A percentile compares a stretch with the other conserved stretches of the same genome.
Evolutionary conservation across 2,888 invertebrate genomes (phyloP).

Genomic region (Oscheius sp.): DNA sequence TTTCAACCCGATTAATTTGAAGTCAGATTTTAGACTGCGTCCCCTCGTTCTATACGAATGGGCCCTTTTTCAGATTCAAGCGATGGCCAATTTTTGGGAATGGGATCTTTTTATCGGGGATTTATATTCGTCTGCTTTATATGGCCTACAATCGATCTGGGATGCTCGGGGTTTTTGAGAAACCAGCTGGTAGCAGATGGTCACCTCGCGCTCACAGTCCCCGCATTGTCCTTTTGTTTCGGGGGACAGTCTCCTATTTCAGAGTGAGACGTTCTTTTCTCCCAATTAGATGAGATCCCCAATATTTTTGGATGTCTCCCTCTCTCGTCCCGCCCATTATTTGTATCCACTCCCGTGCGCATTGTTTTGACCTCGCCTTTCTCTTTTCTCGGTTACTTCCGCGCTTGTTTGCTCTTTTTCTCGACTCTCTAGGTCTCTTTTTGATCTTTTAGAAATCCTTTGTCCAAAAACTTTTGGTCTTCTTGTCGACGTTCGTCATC

Average conservation of each 20-base stretch:
- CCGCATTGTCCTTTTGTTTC: no score
- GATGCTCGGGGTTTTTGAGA: neutral
- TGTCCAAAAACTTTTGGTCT: no score
- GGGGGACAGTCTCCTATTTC: no score
- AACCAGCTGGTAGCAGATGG: neutral
- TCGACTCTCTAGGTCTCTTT: neutral
- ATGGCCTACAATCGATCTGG: neutral
- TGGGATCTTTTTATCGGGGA: no score
- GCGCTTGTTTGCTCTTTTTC: neutral
- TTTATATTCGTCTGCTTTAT: no score
- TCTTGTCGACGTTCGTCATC: no score
- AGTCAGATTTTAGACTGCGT: no score
- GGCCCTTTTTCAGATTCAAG: no score
- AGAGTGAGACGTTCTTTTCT: neutral
- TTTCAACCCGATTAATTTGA: no score
- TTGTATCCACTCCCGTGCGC: neutral
- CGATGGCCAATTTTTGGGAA: no score
- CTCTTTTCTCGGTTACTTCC: neutral
- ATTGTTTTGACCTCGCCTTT: constrained; percentile 5
- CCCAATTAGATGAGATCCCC: neutral
- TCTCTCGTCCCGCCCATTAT: neutral
- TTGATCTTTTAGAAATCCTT: neutral
- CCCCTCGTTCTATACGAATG: no score
- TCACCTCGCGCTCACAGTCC: neutral
- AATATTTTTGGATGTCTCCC: neutral